These are phyloP conservation scores for Microtus richardsoni DNA, from an alignment of 2,113 vertebrate genomes.

Conservation along the genomic window DNA sequence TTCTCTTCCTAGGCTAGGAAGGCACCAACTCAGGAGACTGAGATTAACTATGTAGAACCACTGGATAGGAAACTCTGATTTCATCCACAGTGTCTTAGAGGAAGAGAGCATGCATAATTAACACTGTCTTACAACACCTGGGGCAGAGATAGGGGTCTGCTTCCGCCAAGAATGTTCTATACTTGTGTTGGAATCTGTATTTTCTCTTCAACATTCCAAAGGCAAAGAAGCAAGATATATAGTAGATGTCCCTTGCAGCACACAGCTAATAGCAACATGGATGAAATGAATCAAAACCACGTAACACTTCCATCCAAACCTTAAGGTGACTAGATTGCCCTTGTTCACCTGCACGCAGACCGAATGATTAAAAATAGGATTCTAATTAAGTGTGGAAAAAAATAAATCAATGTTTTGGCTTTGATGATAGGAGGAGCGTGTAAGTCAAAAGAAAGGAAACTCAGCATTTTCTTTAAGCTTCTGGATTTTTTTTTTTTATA, in stretches of 20 bases:
- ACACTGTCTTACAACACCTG: background rate
- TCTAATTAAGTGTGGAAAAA: background rate
- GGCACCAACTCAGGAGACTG: fast-evolving
- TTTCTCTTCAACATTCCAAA: background rate
- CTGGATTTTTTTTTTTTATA: background rate
- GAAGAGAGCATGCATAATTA: background rate
- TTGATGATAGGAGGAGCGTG: background rate
- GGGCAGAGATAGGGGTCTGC: background rate
- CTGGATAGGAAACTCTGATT: background rate
- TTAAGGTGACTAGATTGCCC: background rate
- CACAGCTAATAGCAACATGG: background rate
- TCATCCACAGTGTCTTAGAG: fast-evolving
- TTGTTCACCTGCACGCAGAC: background rate
- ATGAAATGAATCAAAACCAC: background rate
- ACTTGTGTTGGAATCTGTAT: background rate
- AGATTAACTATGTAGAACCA: background rate
- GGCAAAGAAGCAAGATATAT: background rate
- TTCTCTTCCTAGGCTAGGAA: background rate
- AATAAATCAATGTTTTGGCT: too few relatives aligned
- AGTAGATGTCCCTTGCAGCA: background rate
- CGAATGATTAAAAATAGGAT: background rate
- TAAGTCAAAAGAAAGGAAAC: background rate
- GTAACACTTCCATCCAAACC: background rate
- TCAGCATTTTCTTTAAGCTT: background rate
- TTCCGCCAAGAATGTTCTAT: fast-evolving